A percentile compares a stretch with the other conserved stretches of the same genome.
phyloP scores from a whole-genome alignment of 1,140 invertebrate species.

The Pantala flavescens region DNA sequence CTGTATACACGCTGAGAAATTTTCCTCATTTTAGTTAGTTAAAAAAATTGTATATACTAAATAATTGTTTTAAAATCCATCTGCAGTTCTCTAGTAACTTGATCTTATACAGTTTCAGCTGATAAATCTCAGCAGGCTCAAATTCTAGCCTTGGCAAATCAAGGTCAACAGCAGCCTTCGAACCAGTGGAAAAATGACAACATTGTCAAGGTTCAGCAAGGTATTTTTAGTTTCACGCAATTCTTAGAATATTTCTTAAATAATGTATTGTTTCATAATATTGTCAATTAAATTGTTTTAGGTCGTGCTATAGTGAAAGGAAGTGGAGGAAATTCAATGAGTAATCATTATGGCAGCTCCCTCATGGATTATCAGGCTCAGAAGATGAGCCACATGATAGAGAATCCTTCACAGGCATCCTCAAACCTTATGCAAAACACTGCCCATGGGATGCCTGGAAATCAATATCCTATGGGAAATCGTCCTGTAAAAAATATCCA shows the following conservation, averaged over 20 bases:
- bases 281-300: conserved; percentile 21
- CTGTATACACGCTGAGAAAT: too few relatives aligned
- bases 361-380: conserved; percentile 24
- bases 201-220: conserved; percentile 12
- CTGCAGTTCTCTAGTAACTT: too few relatives aligned
- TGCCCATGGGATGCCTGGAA: neutral
- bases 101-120: neutral
- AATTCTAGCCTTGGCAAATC: neutral
- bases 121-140: neutral
- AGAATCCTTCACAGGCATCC: neutral
- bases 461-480: neutral
- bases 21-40: too few relatives aligned
- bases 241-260: too few relatives aligned
- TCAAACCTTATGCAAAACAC: neutral
- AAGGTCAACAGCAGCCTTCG: conserved; percentile 13
- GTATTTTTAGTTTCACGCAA: neutral
- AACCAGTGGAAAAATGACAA: conserved; percentile 10
- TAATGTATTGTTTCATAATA: too few relatives aligned
- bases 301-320: conserved; percentile 48
- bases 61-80: too few relatives aligned
- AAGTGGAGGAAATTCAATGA: conserved; percentile 25
- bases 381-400: neutral
- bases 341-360: conserved; percentile 26
- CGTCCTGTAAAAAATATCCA: neutral
- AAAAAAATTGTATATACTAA: too few relatives aligned